A percentile compares a stretch with the other conserved stretches of the same genome.
Evolutionary conservation across 2,888 invertebrate species (phyloP).

Genomic region (Apamea anceps): DNA sequence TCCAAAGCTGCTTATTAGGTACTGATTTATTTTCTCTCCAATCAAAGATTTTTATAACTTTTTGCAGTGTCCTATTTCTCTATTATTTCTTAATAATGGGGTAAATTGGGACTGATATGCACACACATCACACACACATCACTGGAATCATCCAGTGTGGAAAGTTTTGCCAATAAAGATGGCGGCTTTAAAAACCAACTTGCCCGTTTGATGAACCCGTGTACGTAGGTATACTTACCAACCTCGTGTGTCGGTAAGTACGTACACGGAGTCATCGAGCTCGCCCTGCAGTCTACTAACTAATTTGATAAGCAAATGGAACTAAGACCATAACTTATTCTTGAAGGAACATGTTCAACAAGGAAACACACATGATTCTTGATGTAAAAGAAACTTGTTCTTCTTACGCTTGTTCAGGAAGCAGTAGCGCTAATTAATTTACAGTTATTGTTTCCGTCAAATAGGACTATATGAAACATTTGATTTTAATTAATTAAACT

Average conservation of each 20-base stretch:
- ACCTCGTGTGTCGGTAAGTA: neutral
- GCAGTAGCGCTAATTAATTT: constrained; percentile 22
- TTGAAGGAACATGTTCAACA: neutral
- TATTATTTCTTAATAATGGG: neutral
- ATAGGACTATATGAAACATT: constrained; percentile 25
- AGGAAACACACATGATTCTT: neutral
- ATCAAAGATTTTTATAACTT: neutral
- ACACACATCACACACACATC: no score
- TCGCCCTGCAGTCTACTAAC: neutral
- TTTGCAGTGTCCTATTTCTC: neutral
- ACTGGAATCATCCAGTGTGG: neutral
- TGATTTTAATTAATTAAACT: constrained; percentile 35
- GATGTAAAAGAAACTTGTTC: neutral
- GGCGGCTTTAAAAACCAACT: neutral
- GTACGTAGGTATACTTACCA: no score
- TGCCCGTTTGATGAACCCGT: neutral
- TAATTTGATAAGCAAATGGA: neutral
- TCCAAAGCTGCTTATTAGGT: no score
- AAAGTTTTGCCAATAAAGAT: neutral
- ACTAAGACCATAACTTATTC: neutral
- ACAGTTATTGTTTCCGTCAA: constrained; percentile 19
- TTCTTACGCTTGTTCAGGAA: neutral
- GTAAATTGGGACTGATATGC: no score
- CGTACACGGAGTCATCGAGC: no score
- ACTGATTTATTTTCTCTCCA: neutral